phyloP scores from a whole-genome alignment of 2,797 vertebrate genomes.

The Schizopygopsis pylzovi region DNA sequence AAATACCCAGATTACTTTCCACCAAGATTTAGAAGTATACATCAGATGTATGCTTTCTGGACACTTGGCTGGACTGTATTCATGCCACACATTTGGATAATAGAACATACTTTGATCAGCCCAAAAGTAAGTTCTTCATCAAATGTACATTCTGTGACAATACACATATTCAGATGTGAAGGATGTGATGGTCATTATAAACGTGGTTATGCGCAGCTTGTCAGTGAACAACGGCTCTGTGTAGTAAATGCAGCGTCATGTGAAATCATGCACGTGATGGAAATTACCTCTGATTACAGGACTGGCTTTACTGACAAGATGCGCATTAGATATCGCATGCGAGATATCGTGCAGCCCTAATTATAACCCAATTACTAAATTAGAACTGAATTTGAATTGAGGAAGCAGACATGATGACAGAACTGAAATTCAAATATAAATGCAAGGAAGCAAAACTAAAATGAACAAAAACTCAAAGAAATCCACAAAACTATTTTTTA shows the following conservation, averaged over 20 bases:
- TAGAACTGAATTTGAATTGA: neutral
- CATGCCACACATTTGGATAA: neutral
- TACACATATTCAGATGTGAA: neutral
- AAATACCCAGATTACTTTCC: neutral
- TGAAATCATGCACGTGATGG: no score
- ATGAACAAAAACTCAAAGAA: neutral
- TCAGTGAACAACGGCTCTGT: no score
- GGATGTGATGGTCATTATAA: neutral
- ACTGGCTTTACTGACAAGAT: no score
- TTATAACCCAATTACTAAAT: neutral
- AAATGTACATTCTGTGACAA: neutral
- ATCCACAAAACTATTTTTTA: neutral
- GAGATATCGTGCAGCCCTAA: no score
- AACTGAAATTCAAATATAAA: neutral
- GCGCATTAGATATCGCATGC: no score
- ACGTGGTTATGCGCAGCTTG: no score
- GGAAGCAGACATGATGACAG: neutral
- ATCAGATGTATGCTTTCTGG: neutral
- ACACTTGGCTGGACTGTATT: neutral
- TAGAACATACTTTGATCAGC: neutral
- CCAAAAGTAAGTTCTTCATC: neutral
- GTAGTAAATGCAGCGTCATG: no score
- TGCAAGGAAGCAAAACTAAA: neutral
- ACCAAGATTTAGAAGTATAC: neutral
- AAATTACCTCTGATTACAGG: no score